Conservation (phyloP, 1,140 invertebrate species). For the Hyposmocoma kahamanoa region DNA sequence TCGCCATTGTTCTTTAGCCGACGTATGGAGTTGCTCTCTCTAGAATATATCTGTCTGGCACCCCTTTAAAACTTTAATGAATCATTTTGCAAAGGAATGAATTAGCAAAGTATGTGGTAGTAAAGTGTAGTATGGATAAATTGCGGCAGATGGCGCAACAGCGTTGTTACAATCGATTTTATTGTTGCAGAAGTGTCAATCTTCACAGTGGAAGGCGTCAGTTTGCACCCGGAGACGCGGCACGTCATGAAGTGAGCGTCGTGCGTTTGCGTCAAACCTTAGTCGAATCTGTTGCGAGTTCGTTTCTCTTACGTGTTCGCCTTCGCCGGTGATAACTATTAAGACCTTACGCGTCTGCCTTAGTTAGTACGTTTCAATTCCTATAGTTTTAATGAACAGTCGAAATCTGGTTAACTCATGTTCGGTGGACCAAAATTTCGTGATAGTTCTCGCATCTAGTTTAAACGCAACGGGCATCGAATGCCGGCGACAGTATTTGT, state of each 20-base stretch:
- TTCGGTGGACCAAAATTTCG: constrained; percentile 56
- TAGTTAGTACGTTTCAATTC: constrained; percentile 62
- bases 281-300: constrained; percentile 31
- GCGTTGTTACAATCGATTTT: too few species aligned
- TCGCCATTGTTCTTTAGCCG: too few species aligned
- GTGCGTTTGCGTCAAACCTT: constrained; percentile 11
- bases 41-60: too few species aligned
- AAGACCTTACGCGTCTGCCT: constrained; percentile 1
- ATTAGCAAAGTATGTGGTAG: too few species aligned
- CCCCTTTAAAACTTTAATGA: too few species aligned
- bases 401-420: constrained; percentile 45
- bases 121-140: too few species aligned
- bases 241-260: constrained; percentile 57
- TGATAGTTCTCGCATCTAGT: constrained; percentile 48
- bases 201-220: constrained; percentile 92
- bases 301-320: constrained; percentile 9
- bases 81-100: too few species aligned
- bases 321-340: neutral
- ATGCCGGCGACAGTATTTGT: constrained; percentile 37
- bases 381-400: constrained; percentile 55
- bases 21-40: too few species aligned
- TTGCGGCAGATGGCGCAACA: too few species aligned
- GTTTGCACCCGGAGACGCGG: constrained; percentile 79
- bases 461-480: constrained; percentile 37
- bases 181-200: constrained; percentile 90